phyloP scores from a whole-genome alignment of 2,113 vertebrate species.

The Elgaria multicarinata region DNA sequence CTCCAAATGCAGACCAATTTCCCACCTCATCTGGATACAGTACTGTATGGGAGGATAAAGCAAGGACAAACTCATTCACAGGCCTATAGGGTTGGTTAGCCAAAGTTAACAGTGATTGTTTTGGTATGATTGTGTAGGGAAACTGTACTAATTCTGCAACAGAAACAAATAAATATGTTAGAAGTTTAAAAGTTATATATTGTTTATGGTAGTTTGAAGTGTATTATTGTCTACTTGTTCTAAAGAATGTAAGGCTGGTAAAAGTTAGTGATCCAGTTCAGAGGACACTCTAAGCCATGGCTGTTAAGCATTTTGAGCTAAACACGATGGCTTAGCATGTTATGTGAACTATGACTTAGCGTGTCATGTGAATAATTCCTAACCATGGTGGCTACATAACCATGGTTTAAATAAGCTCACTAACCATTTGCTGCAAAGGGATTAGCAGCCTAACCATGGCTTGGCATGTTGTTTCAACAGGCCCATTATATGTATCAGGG shows the following conservation, averaged over 20 bases:
- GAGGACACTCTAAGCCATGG: too few relatives aligned
- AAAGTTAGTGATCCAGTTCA: too few relatives aligned
- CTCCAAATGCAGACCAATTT: not conserved
- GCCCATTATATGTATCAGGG: not conserved
- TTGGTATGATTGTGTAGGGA: not conserved
- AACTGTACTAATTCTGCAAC: not conserved
- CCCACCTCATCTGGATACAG: not conserved
- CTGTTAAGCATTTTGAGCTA: too few relatives aligned
- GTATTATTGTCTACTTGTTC: not conserved
- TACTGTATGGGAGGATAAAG: not conserved
- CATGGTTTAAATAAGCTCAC: too few relatives aligned
- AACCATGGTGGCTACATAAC: too few relatives aligned
- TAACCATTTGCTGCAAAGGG: too few relatives aligned
- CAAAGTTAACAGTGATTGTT: not conserved
- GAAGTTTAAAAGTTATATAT: not conserved
- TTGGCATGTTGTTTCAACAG: too few relatives aligned
- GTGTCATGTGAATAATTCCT: too few relatives aligned
- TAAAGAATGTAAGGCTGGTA: not conserved
- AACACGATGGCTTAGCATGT: too few relatives aligned
- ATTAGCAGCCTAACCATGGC: too few relatives aligned
- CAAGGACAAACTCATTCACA: not conserved
- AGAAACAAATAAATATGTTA: not conserved
- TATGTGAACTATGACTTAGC: too few relatives aligned
- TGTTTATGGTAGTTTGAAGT: not conserved
- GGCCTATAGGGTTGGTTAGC: not conserved